Evolutionary conservation across 1,140 invertebrate genomes (phyloP).

Genomic region (Amphibalanus amphitrite): DNA sequence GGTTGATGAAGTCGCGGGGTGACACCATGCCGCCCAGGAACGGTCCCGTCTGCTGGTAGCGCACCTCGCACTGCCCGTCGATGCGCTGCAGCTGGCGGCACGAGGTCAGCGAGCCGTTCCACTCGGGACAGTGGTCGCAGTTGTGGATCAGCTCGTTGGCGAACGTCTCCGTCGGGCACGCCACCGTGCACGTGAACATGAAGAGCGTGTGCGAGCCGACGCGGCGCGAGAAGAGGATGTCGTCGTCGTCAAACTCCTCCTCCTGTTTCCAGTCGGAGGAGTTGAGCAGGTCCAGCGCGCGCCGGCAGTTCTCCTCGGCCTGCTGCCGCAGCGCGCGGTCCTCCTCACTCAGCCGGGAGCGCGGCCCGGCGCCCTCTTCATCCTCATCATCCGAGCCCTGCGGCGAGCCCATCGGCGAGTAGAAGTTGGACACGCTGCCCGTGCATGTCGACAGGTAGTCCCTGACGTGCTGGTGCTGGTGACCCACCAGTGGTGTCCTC

Average conservation of each 20-base stretch:
- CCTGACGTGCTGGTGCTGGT: not conserved
- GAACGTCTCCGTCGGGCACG: not conserved
- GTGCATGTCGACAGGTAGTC: conserved; percentile 2
- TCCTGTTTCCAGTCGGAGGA: not conserved
- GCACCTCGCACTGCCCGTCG: not conserved
- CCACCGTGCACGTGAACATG: not conserved
- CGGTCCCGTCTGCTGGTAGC: not conserved
- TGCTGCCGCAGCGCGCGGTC: not conserved
- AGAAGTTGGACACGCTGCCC: not conserved
- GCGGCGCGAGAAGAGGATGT: not conserved
- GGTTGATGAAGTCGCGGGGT: not conserved
- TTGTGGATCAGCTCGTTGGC: not conserved
- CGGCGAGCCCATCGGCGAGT: not conserved
- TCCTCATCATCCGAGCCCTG: not conserved
- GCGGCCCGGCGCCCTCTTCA: not conserved
- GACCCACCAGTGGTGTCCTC: not conserved
- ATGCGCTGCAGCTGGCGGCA: not conserved
- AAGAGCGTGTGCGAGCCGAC: not conserved
- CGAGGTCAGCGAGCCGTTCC: not conserved
- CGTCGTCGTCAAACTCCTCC: not conserved
- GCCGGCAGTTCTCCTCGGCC: not conserved
- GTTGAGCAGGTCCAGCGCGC: not conserved
- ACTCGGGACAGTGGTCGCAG: conserved; percentile 1
- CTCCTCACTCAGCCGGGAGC: not conserved
- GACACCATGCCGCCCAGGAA: not conserved